Base-by-base conservation (phyloP, 2,113 vertebrate species). In the Telmatochromis brichardi region DNA sequence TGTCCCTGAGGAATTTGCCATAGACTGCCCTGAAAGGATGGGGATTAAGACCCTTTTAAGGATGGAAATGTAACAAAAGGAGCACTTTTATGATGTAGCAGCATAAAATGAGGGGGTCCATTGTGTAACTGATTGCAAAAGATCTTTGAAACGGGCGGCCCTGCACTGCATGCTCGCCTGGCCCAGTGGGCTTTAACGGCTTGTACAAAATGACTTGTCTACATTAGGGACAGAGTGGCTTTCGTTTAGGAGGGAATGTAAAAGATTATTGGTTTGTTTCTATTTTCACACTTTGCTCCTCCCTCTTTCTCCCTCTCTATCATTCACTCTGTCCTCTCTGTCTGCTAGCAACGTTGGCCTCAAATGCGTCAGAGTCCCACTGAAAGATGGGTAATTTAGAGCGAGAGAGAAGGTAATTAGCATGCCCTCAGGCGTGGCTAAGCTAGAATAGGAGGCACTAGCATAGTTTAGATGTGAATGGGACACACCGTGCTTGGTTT, bases 331-430 rank as follows among this genome's bases (percentile, higher is more conserved):
- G 86, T 89, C 88, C 88, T 93, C 93, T 92, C 90, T 84, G 90
- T 96, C 96, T 97, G 96, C 97, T 96, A 87, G 93, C 91, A 92
- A 89, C 78, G 58, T 82, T 28, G 90, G 90, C 88, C 90, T 94
- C 89, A 94, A 97, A 97, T 95, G 97, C 97, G 96, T 97, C 96
- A 96, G 97, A 97, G 97, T 98, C 97, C 97, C 94, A 97, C 96
- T 97, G 97, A 98, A 99, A 98, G 97, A 98, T 98, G 97, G 97
- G 97, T 98, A 98, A 99, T 99, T 98, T 98, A 97, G 94, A 94
- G 88, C 73, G 80, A 94, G 94, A 93, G 93, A 93, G 91, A 93
- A 97, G 97, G 97, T 98, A 98, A 99, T 99, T 98, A 98, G 97
- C 97, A 97, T 97, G 97, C 97, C 98, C 97, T 96, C 96, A 97